Conservation (phyloP, 2,113 vertebrate species). For the Triplophysa siluroides region DNA sequence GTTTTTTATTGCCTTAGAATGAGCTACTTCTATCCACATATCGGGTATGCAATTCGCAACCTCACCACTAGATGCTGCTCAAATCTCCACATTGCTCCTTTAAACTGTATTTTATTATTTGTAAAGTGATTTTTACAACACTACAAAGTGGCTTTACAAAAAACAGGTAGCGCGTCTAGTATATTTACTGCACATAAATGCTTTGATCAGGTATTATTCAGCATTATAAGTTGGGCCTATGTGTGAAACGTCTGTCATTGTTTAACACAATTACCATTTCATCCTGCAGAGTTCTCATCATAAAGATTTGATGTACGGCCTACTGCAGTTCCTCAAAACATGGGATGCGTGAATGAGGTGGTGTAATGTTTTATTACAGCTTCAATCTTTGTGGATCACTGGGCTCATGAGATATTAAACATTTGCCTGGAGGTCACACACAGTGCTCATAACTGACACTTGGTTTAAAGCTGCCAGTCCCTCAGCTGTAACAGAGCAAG, state of each 20-base stretch:
- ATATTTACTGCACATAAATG: no score
- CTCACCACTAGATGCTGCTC: no score
- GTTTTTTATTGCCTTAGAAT: no score
- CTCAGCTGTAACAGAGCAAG: not conserved
- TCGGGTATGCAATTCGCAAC: no score
- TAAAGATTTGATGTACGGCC: not conserved
- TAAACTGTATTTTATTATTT: no score
- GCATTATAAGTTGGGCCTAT: not conserved
- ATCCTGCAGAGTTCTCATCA: not conserved
- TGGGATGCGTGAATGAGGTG: constrained; percentile 4
- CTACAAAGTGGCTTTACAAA: no score
- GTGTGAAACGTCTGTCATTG: not conserved
- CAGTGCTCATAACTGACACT: not conserved
- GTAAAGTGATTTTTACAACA: no score
- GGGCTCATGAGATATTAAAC: constrained; percentile 15
- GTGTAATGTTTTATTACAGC: constrained; percentile 33
- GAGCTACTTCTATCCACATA: no score
- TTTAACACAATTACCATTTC: not conserved
- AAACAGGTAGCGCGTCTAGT: no score
- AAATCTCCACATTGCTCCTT: no score
- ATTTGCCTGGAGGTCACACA: constrained; percentile 31
- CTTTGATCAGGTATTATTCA: not conserved
- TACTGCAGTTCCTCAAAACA: not conserved
- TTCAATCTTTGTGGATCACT: constrained; percentile 27
- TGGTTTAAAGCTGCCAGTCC: constrained; percentile 9